Evolutionary conservation across 2,113 vertebrate species (phyloP).

Genomic region (Cyphotilapia sp.): DNA sequence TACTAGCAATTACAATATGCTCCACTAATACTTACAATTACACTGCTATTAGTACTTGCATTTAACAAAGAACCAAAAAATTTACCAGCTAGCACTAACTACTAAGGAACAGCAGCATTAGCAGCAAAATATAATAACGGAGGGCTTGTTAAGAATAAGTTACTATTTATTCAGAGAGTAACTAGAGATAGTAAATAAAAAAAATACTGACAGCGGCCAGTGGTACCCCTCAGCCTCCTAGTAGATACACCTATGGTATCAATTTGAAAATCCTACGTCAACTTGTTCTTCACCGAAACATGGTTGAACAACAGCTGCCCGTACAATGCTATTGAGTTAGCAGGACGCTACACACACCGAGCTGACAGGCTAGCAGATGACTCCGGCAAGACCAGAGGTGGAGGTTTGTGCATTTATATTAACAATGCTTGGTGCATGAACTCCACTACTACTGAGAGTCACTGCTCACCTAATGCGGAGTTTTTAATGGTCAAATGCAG

Average conservation of each 20-base stretch:
- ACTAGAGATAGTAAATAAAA: neutral
- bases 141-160: neutral
- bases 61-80: neutral
- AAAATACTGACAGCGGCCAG: rapidly evolving
- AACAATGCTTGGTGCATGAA: too few species aligned
- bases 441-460: too few species aligned
- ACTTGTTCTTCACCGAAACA: neutral
- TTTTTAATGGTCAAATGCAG: too few species aligned
- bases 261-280: neutral
- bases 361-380: too few species aligned
- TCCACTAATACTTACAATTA: neutral
- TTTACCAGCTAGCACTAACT: neutral
- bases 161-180: neutral
- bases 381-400: too few species aligned
- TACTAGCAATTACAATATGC: neutral
- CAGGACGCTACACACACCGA: too few species aligned
- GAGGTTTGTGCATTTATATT: too few species aligned
- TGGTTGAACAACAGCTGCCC: too few species aligned
- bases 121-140: neutral
- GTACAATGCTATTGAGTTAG: too few species aligned
- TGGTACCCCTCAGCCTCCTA: neutral
- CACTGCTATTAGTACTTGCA: neutral
- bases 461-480: too few species aligned
- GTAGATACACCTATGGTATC: neutral
- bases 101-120: neutral